A percentile compares a stretch with the other conserved stretches of the same genome.
phyloP scores from a whole-genome alignment of 1,140 invertebrate genomes.

The Wasmannia auropunctata region DNA sequence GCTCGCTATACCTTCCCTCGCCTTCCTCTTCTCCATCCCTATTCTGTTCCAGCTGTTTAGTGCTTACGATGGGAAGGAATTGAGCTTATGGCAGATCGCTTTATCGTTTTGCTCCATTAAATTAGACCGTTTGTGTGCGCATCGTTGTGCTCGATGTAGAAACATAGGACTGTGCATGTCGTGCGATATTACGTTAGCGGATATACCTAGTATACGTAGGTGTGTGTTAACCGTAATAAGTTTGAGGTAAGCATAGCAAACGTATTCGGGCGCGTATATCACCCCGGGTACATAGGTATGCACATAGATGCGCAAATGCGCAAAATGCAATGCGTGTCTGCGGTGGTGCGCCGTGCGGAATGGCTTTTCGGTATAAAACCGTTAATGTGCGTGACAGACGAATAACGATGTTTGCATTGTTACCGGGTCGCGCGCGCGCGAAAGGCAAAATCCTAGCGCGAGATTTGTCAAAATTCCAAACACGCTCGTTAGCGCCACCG shows the following conservation, averaged over 20 bases:
- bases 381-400: slow-evolving; percentile 28
- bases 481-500: slow-evolving; percentile 32
- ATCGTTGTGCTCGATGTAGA: not conserved
- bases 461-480: slow-evolving; percentile 47
- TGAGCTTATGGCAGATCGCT: slow-evolving; percentile 3
- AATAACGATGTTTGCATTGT: slow-evolving; percentile 47
- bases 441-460: not conserved
- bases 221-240: slow-evolving; percentile 31
- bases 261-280: not conserved
- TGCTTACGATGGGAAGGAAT: not conserved
- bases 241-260: slow-evolving; percentile 14
- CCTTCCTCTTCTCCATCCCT: too few relatives aligned
- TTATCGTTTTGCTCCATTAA: slow-evolving; percentile 5
- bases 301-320: not conserved
- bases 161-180: not conserved
- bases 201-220: too few relatives aligned
- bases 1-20: too few relatives aligned
- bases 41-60: not conserved
- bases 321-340: slow-evolving; percentile 12
- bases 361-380: slow-evolving; percentile 2
- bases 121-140: not conserved
- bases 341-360: not conserved
- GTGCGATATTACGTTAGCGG: not conserved
- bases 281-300: not conserved
- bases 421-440: not conserved